Percentiles rank a stretch among this genome's conserved stretches.
These are phyloP conservation scores for Octodon degus DNA, from an alignment of 2,113 vertebrate genomes.

Conservation along the genomic window DNA sequence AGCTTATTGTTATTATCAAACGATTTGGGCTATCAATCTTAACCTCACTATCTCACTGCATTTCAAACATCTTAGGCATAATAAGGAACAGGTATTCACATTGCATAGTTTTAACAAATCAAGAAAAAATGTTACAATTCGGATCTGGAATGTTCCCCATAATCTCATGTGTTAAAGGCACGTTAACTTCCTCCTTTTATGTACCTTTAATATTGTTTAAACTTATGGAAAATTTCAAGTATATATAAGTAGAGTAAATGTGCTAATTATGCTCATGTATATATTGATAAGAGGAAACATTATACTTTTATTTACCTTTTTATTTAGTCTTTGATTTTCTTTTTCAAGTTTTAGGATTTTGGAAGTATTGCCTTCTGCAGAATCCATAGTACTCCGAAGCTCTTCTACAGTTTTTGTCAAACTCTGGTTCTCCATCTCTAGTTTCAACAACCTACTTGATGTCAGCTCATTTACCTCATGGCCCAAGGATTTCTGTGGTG, in stretches of 20 bases:
- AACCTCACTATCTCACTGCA: too few relatives aligned
- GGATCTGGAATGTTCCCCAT: background rate
- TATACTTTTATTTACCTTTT: slow-evolving; percentile 88
- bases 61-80: too few relatives aligned
- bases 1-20: too few relatives aligned
- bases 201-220: background rate
- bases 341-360: slow-evolving; percentile 92
- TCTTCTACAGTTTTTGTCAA: slow-evolving; percentile 96
- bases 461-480: slow-evolving; percentile 97
- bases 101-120: background rate
- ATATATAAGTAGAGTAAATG: background rate
- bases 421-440: slow-evolving; percentile 99
- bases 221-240: background rate
- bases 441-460: slow-evolving; percentile 95
- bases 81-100: too few relatives aligned
- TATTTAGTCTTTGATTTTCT: slow-evolving; percentile 94
- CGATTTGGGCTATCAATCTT: too few relatives aligned
- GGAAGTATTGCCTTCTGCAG: slow-evolving; percentile 86
- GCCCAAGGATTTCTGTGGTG: slow-evolving; percentile 95
- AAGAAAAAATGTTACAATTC: background rate
- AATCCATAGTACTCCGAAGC: slow-evolving; percentile 88
- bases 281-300: background rate
- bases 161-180: background rate
- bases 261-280: background rate
- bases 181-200: background rate